phyloP scores from a whole-genome alignment of 2,113 vertebrate genomes.

The Natator depressus region DNA sequence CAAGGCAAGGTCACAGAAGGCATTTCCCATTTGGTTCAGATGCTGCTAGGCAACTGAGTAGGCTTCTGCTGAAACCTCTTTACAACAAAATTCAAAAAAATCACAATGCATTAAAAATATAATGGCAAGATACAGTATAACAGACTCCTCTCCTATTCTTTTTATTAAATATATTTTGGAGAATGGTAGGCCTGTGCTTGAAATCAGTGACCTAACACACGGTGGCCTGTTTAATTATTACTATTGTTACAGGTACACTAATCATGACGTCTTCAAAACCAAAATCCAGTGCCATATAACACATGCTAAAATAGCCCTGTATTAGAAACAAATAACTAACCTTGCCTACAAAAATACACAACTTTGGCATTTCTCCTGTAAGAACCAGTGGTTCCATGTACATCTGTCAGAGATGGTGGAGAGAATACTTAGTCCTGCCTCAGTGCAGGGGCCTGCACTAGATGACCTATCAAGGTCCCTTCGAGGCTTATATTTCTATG shows the following conservation, averaged over 20 bases:
- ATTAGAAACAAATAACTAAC: background rate
- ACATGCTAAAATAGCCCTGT: background rate
- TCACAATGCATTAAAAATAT: background rate
- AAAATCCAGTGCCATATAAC: background rate
- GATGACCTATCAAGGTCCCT: background rate
- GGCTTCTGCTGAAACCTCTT: background rate
- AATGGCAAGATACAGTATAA: background rate
- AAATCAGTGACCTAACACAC: background rate
- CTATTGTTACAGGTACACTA: background rate
- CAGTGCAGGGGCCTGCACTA: background rate
- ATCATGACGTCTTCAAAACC: background rate
- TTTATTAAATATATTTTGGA: background rate
- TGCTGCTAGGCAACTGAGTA: rapidly evolving
- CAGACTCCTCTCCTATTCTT: background rate
- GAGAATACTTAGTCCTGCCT: background rate
- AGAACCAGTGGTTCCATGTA: background rate
- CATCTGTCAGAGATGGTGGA: background rate
- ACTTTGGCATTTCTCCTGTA: background rate
- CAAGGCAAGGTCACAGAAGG: background rate
- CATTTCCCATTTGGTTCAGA: background rate
- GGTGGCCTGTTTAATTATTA: background rate
- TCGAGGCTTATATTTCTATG: background rate
- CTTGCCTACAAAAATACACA: background rate
- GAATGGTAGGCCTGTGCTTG: background rate
- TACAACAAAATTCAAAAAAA: background rate